Base-by-base conservation (phyloP, 2,797 vertebrate species). In the Sebastes aleutianus region DNA sequence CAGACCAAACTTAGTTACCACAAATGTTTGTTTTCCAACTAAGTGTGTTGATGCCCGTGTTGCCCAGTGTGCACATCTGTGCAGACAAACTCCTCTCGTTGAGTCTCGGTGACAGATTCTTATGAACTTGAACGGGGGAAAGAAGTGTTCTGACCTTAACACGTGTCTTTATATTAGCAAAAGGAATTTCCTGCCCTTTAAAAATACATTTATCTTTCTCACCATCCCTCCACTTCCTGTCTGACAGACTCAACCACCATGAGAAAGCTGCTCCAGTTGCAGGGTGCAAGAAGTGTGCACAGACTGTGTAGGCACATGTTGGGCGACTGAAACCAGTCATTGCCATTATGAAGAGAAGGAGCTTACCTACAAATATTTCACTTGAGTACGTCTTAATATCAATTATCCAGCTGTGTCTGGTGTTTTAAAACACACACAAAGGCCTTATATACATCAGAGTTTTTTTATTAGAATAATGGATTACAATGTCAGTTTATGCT, bases 201-300 rank as follows among this genome's bases (percentile, higher is more conserved):
- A n/a, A 73, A 63, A 62, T 18, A 67, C 13, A 18, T 72, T n/a
- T 80, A 70, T 80, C 65, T 70, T 13, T 70, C 61, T 79, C 59
- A 62, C 16, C 43, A 18, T 72, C 66, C 29, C 36, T 78, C 61
- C 36, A 86, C 76, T 85, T 92, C 89, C 87, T 85, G 76, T 70
- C 20, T 72, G 31, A 65, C 22, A 61, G 7, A 74, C 31, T 68
- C n/a, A 67, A 63, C 11, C 26, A 29, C n/a, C 43, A 68, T 47
- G 56, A 74, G 8, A 56, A 2, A 22, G n/a, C 39, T 20, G 63
- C 43, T 63, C 18, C n/a, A 29, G 43, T 27, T 78, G 31, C 74
- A 78, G 47, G 32, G 11, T 71, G 73, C 26, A 70, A 3, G 6
- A 20, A 29, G 57, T 24, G 50, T 29, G 26, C 29, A 65, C 26